Base-by-base conservation (phyloP, 2,888 invertebrate genomes). In the Melanchra persicariae region DNA sequence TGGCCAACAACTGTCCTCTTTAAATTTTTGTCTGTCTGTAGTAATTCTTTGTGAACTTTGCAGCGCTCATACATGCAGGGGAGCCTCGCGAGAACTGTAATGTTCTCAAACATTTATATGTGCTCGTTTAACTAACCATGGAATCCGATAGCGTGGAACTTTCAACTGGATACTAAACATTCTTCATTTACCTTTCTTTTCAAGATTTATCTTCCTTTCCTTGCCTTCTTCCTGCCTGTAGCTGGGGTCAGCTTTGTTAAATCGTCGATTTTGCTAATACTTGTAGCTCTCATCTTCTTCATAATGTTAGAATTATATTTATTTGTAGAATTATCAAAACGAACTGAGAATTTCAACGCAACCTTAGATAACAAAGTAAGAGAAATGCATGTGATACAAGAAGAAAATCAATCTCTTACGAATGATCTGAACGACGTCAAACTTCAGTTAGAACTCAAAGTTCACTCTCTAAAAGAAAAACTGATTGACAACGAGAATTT, bases 391-490 rank as follows among this genome's bases (percentile, higher is more conserved):
- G 82, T 74, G 26, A 70, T 93, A 12, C 87, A 91, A 78, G 70
- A 85, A 43, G 92, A 92, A 47, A 93, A 93, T 67, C 73, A 90
- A 72, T 84, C 89, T 17, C 88, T 93, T 9, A 87, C 85, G 24
- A 87, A 88, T 54, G 90, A 92, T 65, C 81, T 93, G 45, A 90
- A 88, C n/a, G 87, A 91, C 45, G 89, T 92, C 0, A 93, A 91
- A 85, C 70, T 90, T 19, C 91, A 93, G 74, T 79, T 93, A 19
- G 93, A 94, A 59, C 70, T 89, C 1, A 93, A 93, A 87, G 92
- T 93, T 0, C 91, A 93, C 67, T 93, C 93, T 1, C 76, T 93
- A 7, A 91, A 92, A 67, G 93, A 93, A 63, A 93, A 92, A 85
- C 86, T 93, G 0, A 84, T 89, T 47, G 92, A 93, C 49, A 94